These are phyloP conservation scores for Copsychus sechellarum DNA, from an alignment of 2,113 vertebrate species.

Conservation along the genomic window DNA sequence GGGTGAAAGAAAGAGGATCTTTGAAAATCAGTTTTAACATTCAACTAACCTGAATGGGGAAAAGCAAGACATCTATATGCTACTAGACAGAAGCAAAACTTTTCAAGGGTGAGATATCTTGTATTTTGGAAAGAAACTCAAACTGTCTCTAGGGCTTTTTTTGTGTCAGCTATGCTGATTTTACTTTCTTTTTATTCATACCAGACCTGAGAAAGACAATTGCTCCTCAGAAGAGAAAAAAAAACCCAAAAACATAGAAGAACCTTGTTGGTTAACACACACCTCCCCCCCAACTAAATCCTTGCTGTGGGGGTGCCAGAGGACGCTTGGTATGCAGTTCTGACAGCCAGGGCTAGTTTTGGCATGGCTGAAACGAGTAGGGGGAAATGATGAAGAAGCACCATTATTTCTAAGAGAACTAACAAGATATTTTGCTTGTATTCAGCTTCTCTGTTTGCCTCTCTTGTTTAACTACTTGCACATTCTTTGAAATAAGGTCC, in stretches of 20 bases:
- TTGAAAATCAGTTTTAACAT: conserved; percentile 48
- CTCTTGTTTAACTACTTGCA: not conserved
- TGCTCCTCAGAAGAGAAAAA: not conserved
- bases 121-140: not conserved
- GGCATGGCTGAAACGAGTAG: not conserved
- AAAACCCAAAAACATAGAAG: not conserved
- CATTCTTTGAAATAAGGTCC: not conserved
- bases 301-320: not conserved
- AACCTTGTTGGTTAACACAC: conserved; percentile 18
- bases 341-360: conserved; percentile 1
- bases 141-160: not conserved
- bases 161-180: not conserved
- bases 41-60: conserved; percentile 47
- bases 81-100: not conserved
- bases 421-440: not conserved
- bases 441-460: not conserved
- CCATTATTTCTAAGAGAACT: not conserved
- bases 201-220: conserved; percentile 37
- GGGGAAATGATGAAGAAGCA: not conserved
- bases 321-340: conserved; percentile 12
- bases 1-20: conserved; percentile 14
- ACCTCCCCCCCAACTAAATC: not conserved
- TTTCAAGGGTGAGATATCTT: not conserved
- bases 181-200: conserved; percentile 39
- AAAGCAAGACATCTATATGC: not conserved